These are phyloP conservation scores for Drosophila anomalata DNA, from an alignment of 2,888 invertebrate genomes.

Conservation along the genomic window DNA sequence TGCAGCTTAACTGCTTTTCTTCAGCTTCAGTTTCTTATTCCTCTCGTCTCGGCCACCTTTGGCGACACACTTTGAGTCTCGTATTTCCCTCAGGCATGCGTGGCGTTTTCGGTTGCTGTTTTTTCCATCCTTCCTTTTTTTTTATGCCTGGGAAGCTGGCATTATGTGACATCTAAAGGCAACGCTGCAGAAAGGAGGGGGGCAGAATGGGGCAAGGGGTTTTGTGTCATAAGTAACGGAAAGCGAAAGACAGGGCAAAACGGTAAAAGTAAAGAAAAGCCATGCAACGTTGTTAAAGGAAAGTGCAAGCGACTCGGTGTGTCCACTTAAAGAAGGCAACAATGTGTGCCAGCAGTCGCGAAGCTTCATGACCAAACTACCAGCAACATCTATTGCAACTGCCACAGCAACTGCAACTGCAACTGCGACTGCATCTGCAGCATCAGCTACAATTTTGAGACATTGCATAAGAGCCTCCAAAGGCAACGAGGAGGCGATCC, in stretches of 20 bases:
- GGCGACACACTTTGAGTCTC: constrained; percentile 48
- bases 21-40: not conserved
- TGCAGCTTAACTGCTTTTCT: constrained; percentile 14
- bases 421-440: constrained; percentile 10
- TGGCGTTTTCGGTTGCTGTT: constrained; percentile 36
- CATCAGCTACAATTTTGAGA: constrained; percentile 33
- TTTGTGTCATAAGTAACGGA: constrained; percentile 36
- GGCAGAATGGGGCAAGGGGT: not conserved
- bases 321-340: constrained; percentile 59
- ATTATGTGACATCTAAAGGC: constrained; percentile 43
- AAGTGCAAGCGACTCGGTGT: constrained; percentile 46
- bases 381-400: constrained; percentile 11
- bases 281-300: constrained; percentile 45
- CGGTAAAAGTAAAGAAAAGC: constrained; percentile 30
- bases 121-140: constrained; percentile 8
- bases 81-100: constrained; percentile 49
- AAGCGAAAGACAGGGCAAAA: constrained; percentile 20
- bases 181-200: not conserved
- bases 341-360: constrained; percentile 41
- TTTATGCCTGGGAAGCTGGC: constrained; percentile 25
- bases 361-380: constrained; percentile 6
- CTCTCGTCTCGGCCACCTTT: constrained; percentile 24
- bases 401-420: constrained; percentile 30
- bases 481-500: constrained; percentile 21
- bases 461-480: constrained; percentile 35